A percentile compares a stretch with the other conserved stretches of the same genome.
phyloP scores from a whole-genome alignment of 2,797 vertebrate species.

The Tolypeutes matacus region DNA sequence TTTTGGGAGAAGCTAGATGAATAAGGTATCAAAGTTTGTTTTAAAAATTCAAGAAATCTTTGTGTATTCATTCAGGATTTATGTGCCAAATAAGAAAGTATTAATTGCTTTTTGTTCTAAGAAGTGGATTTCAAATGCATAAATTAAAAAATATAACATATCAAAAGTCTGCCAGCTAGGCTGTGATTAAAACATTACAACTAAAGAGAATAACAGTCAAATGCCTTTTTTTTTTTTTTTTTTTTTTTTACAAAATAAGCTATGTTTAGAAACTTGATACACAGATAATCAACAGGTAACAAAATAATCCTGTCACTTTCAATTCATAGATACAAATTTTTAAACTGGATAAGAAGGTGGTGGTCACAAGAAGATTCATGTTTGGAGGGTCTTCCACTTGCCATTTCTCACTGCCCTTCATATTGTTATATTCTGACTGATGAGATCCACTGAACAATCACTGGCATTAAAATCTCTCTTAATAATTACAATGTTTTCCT shows the following conservation, averaged over 20 bases:
- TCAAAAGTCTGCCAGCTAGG: not conserved
- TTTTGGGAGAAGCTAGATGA: not conserved
- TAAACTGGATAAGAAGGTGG: not conserved
- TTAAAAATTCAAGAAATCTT: conserved; percentile 49
- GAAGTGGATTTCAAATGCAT: not conserved
- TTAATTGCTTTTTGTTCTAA: not conserved
- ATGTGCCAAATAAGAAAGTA: not conserved
- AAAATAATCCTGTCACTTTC: not conserved
- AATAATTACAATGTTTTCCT: not conserved
- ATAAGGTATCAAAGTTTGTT: not conserved
- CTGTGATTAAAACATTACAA: not conserved
- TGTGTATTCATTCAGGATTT: not conserved
- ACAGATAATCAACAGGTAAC: not conserved
- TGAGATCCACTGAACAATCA: not conserved
- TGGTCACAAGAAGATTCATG: not conserved
- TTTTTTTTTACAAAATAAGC: conserved; percentile 15
- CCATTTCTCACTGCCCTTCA: not conserved
- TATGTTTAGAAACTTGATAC: not conserved
- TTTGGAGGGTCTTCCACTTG: not conserved
- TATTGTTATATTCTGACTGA: not conserved
- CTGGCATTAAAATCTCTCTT: not conserved
- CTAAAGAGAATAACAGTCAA: not conserved
- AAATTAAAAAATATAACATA: not conserved
- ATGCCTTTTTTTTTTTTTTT: not conserved
- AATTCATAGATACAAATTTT: not conserved